A percentile compares a stretch with the other conserved stretches of the same genome.
Evolutionary conservation across 2,888 invertebrate species (phyloP).

Genomic region (Allophyes oxyacanthae): DNA sequence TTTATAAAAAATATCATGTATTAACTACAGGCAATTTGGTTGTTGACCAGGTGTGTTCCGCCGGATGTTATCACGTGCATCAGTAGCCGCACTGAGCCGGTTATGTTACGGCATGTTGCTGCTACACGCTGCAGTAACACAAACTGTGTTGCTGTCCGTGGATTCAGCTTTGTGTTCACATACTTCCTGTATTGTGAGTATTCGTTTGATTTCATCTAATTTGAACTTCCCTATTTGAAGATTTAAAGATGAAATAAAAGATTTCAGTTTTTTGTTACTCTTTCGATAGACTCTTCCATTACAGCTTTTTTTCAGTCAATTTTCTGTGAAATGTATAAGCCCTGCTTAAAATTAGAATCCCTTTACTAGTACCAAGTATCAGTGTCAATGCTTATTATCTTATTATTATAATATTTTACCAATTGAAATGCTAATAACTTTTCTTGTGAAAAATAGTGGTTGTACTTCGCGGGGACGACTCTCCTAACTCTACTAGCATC

Average conservation of each 20-base stretch:
- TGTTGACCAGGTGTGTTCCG: constrained; percentile 75
- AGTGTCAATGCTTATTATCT: no score
- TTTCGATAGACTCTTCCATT: no score
- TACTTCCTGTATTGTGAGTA: constrained; percentile 83
- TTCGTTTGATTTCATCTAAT: background rate
- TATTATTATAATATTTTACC: no score
- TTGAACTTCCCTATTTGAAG: no score
- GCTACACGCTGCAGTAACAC: constrained; percentile 84
- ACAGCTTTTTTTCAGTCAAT: no score
- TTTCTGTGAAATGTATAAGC: no score
- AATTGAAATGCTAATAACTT: background rate
- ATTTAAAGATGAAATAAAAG: no score
- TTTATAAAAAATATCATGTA: no score
- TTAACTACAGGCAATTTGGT: no score
- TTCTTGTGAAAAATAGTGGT: constrained; percentile 75
- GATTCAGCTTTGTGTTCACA: constrained; percentile 84
- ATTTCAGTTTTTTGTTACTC: no score
- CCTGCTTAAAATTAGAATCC: no score
- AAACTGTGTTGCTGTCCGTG: constrained; percentile 79
- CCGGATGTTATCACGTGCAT: constrained; percentile 76
- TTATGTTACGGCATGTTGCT: constrained; percentile 88
- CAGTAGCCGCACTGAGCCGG: constrained; percentile 86
- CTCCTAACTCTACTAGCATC: constrained; percentile 78
- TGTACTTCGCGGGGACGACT: constrained; percentile 86
- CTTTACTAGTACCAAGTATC: no score